Conservation (phyloP, 1,140 invertebrate genomes). For the Magallana ariakensis region DNA sequence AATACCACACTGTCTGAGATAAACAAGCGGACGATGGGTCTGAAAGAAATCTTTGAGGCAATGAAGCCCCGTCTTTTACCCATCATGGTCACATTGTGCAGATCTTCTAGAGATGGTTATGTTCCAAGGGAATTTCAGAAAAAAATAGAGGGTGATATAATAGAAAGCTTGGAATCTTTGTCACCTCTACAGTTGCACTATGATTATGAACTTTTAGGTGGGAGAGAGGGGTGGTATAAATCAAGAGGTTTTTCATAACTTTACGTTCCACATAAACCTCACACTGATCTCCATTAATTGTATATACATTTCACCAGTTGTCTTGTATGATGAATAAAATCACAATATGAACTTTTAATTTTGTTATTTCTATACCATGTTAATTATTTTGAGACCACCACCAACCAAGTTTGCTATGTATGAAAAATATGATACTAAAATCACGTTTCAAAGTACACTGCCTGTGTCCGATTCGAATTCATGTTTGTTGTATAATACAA, state of each 20-base stretch:
- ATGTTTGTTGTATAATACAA: no score
- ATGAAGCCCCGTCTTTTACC: constrained; percentile 40
- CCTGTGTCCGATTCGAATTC: no score
- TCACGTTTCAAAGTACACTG: no score
- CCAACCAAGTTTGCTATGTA: no score
- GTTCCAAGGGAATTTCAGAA: constrained; percentile 66
- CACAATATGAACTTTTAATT: no score
- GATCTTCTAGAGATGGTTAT: constrained; percentile 72
- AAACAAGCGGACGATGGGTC: constrained; percentile 41
- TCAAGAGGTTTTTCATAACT: neutral
- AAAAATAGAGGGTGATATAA: constrained; percentile 64
- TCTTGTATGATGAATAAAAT: no score
- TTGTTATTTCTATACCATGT: no score
- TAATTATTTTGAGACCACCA: no score
- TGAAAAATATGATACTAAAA: no score
- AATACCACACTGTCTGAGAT: constrained; percentile 50
- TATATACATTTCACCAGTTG: no score
- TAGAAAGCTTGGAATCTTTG: constrained; percentile 53
- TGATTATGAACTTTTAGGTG: constrained; percentile 70
- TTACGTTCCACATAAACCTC: no score
- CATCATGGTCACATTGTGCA: constrained; percentile 63
- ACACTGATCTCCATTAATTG: no score
- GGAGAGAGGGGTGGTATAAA: constrained; percentile 69
- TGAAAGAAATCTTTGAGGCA: constrained; percentile 50
- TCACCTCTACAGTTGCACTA: constrained; percentile 55